phyloP scores from a whole-genome alignment of 2,113 vertebrate genomes.

The Leptodactylus fuscus region DNA sequence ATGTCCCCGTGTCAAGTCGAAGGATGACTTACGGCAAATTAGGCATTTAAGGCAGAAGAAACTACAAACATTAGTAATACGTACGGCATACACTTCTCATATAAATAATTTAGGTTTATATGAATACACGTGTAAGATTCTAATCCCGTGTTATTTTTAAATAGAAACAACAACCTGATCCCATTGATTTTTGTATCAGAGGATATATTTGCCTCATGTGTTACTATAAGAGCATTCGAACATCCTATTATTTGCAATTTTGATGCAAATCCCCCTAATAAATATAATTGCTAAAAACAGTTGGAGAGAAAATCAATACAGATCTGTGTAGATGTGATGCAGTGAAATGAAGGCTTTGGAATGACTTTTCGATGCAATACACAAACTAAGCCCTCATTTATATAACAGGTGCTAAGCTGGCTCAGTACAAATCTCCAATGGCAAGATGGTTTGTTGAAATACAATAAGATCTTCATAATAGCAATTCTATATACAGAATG shows the following conservation, averaged over 20 bases:
- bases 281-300: slow-evolving; percentile 75
- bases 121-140: background rate
- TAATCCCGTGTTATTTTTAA: background rate
- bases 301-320: slow-evolving; percentile 73
- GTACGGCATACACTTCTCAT: background rate
- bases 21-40: background rate
- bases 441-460: slow-evolving; percentile 58
- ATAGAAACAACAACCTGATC: slow-evolving; percentile 70
- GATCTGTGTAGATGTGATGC: slow-evolving; percentile 71
- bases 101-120: slow-evolving; percentile 4
- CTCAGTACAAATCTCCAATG: slow-evolving; percentile 69
- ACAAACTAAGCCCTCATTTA: slow-evolving; percentile 77
- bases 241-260: slow-evolving; percentile 67
- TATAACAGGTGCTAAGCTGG: slow-evolving; percentile 68
- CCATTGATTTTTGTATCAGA: slow-evolving; percentile 76
- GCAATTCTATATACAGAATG: slow-evolving; percentile 52
- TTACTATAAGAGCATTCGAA: slow-evolving; percentile 19
- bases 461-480: slow-evolving; percentile 46
- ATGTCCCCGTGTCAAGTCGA: background rate
- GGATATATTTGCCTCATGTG: slow-evolving; percentile 59
- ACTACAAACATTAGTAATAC: background rate
- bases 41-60: background rate
- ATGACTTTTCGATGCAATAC: slow-evolving; percentile 73
- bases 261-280: slow-evolving; percentile 74
- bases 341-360: slow-evolving; percentile 77